These are phyloP conservation scores for Urosaurus nigricauda DNA, from an alignment of 2,797 vertebrate genomes.

Conservation along the genomic window DNA sequence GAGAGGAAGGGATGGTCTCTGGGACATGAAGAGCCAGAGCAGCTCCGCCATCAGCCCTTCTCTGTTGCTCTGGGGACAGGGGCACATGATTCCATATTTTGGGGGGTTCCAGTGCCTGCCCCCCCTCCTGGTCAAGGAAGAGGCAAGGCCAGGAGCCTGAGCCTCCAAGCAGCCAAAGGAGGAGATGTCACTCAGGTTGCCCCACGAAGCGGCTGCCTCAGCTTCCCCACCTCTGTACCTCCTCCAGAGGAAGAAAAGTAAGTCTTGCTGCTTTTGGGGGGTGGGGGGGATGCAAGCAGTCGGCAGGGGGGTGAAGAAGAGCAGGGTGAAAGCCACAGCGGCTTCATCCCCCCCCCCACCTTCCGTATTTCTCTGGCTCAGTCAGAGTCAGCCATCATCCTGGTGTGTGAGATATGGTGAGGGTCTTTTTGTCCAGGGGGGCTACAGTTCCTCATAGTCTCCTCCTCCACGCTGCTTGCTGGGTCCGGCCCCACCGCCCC, in stretches of 20 bases:
- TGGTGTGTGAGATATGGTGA: not conserved
- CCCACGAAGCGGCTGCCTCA: not conserved
- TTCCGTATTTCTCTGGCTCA: conserved; percentile 34
- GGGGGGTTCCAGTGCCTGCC: conserved; percentile 25
- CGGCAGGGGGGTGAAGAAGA: accelerated
- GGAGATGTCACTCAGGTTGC: too few relatives aligned
- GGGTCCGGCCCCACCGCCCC: conserved; percentile 80
- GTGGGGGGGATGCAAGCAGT: conserved; percentile 16
- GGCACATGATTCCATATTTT: not conserved
- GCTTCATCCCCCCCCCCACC: conserved; percentile 50
- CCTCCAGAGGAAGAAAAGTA: conserved; percentile 55
- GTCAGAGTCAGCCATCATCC: conserved; percentile 22
- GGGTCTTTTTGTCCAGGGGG: not conserved
- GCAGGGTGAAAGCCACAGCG: conserved; percentile 29
- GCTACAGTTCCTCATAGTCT: conserved; percentile 96
- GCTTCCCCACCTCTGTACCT: conserved; percentile 32
- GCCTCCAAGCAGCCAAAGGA: not conserved
- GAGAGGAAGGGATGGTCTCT: conserved; percentile 34
- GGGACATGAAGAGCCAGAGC: conserved; percentile 20
- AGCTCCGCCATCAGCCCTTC: too few relatives aligned
- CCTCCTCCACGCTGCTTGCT: conserved; percentile 84
- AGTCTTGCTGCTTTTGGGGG: not conserved
- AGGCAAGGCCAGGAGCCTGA: not conserved
- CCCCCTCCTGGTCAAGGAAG: conserved; percentile 32
- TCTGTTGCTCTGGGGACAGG: too few relatives aligned